Base-by-base conservation (phyloP, 2,113 vertebrate genomes). In the Climacteris rufus region DNA sequence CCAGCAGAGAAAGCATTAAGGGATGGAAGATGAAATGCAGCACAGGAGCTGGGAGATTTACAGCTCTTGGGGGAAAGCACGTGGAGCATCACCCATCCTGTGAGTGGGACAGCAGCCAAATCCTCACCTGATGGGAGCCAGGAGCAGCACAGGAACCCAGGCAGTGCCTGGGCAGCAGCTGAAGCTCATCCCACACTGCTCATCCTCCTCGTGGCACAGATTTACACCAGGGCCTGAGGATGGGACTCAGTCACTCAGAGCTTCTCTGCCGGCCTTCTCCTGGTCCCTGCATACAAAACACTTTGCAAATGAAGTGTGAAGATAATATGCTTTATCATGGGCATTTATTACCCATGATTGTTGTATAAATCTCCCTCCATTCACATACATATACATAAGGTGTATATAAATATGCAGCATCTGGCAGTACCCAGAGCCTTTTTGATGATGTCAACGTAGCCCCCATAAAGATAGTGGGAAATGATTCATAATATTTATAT, bases 401-500 rank as follows among this genome's bases (percentile, higher is more conserved):
- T 89, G 79, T 56, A 30, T 59, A 87, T 78, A 95, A 95, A 89
- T 93, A 90, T 74, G 68, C 95, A 78, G 86, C 28, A 84, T 59
- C 89, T 16, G 0, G 89, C 95, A 90, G 47, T 28, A 37, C 70
- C 91, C 93, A 79, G 37, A 57, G 74, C 95, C 89, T 94, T 94
- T 92, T n/a, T 82, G 79, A 83, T 27, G 60, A 78, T 84, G 93
- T 91, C 97, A 81, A 63, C 89, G 89, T 66, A 97, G 95, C 94
- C 97, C 96, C 96, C 93, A 91, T 97, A 97, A 97, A 97, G 97
- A 97, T 89, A 97, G 97, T 23, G 66, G 97, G 95, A 92, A 96
- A 97, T 97, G 97, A 98, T 98, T 97, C 97, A 96, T 97, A 97
- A 97, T 97, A 95, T 97, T 97, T 97, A 97, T 97, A 97, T 97